Conservation (phyloP, 2,888 invertebrate genomes). For the Lapara coniferarum region DNA sequence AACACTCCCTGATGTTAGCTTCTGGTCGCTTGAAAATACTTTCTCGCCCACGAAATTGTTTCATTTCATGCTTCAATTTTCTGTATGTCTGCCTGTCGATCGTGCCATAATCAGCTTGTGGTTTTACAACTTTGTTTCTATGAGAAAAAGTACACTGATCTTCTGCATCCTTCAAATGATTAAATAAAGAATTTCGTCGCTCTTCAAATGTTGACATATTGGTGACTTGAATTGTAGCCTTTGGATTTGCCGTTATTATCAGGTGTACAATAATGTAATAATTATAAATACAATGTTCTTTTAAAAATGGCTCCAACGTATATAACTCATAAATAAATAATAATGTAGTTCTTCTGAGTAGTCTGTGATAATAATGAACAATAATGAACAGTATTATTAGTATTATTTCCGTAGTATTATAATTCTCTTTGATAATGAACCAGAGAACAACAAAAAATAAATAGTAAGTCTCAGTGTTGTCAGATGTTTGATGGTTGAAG, state of each 20-base stretch:
- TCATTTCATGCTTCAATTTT: constrained; percentile 80
- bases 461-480: too few relatives aligned
- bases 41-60: constrained; percentile 87
- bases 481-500: too few relatives aligned
- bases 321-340: too few relatives aligned
- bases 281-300: neutral
- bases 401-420: too few relatives aligned
- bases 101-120: constrained; percentile 56
- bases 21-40: constrained; percentile 92
- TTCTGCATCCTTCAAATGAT: constrained; percentile 86
- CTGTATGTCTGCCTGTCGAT: constrained; percentile 65
- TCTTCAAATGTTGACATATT: constrained; percentile 80
- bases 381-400: too few relatives aligned
- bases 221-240: constrained; percentile 28
- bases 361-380: too few relatives aligned
- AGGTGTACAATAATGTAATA: neutral
- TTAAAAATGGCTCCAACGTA: too few relatives aligned
- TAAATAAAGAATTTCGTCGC: constrained; percentile 88
- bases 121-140: constrained; percentile 57
- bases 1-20: constrained; percentile 84
- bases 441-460: too few relatives aligned
- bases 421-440: too few relatives aligned
- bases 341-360: too few relatives aligned
- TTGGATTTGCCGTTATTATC: constrained; percentile 27
- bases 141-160: constrained; percentile 75